Base-by-base conservation (phyloP, 1,140 invertebrate species). In the Drosophila pandora region DNA sequence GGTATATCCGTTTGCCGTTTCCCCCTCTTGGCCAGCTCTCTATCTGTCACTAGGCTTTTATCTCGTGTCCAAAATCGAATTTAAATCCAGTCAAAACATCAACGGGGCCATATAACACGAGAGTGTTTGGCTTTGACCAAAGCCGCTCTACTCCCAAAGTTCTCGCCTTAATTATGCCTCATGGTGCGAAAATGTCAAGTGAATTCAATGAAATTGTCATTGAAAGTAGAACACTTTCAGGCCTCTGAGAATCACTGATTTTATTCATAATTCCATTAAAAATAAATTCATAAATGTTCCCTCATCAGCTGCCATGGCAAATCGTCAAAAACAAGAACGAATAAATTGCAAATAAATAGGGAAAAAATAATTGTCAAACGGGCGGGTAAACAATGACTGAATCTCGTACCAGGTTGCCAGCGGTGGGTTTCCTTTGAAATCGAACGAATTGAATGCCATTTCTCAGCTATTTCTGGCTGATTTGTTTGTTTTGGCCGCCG, bases 31-130 rank as follows among this genome's bases (percentile, higher is more conserved):
- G 55, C 72, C 25, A 8, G 2, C 23, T 30, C 7, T 62, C 64
- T 52, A 60, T 62, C 71, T 64, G 72, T 75, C 65, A 57, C 58
- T 47, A 13, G 72, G 45, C 61, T 74, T 84, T 85, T 85, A 85
- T 85, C 81, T 85, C 45, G 67, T 75, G 56, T 70, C 77, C 77
- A 80, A 85, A 85, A 85, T 85, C 81, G 77, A 85, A 85, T 85
- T 85, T 85, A 85, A 85, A 85, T 85, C 76, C 81, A 76, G 73
- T 74, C 72, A 61, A 64, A 73, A 73, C 69, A 74, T 77, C 60
- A 78, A 76, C 65, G 63, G 64, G 76, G 63, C 68, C n/a, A n/a
- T n/a, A n/a, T n/a, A n/a, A n/a, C n/a, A n/a, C 79, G 64, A 60
- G 74, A 75, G 76, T 34, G 65, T 65, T 59, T 55, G 58, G 79